Base-by-base conservation (phyloP, 2,797 vertebrate species). In the Sebastolobus altivelis region DNA sequence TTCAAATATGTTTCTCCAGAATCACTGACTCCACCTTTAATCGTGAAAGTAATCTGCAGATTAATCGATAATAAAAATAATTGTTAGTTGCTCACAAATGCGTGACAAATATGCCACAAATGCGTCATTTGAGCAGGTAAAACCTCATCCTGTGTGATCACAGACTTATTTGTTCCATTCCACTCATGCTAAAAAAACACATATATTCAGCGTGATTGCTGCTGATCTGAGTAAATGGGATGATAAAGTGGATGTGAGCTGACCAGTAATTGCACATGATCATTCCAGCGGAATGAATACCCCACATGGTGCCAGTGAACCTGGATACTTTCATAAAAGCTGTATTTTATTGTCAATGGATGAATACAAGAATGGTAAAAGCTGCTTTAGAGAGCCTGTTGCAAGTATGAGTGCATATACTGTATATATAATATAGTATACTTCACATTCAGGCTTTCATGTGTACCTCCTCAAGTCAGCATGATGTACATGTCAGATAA, bases 361-460 rank as follows among this genome's bases (percentile, higher is more conserved):
- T 40, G 20, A 37, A 40, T 40, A 54, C 8, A 18, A 61, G 40
- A 40, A 52, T 38, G 59, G 8, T 65, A 3, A 4, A 38, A 27
- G 27, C 54, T 37, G 35, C 49, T 61, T 40, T 16, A 12, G 4
- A 35, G 35, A 61, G 40, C 66, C 43, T 65, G 75, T 67, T 68
- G 38, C 22, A 49, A 13, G 35, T 29, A n/a, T 54, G 9, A 35
- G 49, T n/a, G 37, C 8, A 13, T 40, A 58, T 33, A n/a, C 25
- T 49, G 8, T 14, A 1, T n/a, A 3, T 18, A 18, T 22, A 14
- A 31, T 29, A 31, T 29, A 27, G n/a, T 8, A 7, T 35, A 27
- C 35, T 79, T 67, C 65, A 63, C 16, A 37, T 38, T 52, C 12
- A 12, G 6, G 40, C 54, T 66, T 65, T 56, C 52, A 16, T n/a